phyloP scores from a whole-genome alignment of 2,888 invertebrate genomes.

The Cylindroiulus punctatus region DNA sequence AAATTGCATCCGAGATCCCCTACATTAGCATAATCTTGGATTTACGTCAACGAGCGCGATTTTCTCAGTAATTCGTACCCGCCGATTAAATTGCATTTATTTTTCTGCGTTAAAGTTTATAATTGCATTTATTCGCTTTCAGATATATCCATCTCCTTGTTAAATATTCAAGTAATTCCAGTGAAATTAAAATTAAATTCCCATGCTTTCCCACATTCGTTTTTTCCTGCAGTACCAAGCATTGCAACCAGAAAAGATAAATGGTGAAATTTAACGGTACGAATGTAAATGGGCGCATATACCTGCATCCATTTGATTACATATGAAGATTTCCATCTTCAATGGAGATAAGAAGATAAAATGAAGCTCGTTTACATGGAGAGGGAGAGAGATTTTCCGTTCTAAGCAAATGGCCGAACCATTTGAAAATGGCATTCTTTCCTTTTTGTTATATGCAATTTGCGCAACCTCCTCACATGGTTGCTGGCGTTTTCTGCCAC shows the following conservation, averaged over 20 bases:
- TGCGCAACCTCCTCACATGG: background rate
- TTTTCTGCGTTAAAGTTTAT: background rate
- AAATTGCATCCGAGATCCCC: background rate
- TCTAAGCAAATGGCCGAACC: conserved; percentile 17
- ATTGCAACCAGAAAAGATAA: background rate
- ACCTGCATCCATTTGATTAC: background rate
- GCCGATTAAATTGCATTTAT: background rate
- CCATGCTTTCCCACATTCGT: too few species aligned
- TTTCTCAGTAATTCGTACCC: background rate
- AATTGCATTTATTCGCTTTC: conserved; percentile 1
- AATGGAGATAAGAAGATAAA: conserved; percentile 21
- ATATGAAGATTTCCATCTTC: background rate
- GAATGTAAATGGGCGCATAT: background rate
- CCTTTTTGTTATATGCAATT: background rate
- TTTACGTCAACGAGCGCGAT: background rate
- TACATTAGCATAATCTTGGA: background rate
- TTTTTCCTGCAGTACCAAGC: background rate
- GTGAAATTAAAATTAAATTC: too few species aligned
- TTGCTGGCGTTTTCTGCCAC: background rate
- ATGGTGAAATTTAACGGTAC: background rate
- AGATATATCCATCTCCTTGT: background rate
- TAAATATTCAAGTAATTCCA: background rate
- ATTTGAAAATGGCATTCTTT: conserved; percentile 7
- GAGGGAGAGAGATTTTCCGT: background rate
- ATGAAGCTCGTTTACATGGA: background rate